Evolutionary conservation across 1,140 invertebrate species (phyloP), one percentile per base, ranked within the genome.

Genomic region (Chironomus striatipennis): DNA sequence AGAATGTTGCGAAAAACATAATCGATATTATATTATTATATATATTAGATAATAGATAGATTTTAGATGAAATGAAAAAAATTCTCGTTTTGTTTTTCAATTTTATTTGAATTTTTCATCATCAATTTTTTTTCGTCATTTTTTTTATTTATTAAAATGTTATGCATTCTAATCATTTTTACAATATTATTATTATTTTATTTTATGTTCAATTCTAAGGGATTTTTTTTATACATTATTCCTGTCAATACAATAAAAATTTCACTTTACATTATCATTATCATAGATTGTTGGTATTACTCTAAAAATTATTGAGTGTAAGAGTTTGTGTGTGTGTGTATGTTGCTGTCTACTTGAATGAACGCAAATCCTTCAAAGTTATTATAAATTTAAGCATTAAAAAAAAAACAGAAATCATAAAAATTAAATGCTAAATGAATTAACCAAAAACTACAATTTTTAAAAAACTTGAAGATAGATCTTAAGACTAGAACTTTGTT

Each of bases 401-500:
- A 47, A 57, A 57, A 3, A 43, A 43, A 43, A 43, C 10, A 43
- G 15, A 15, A 9, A 47, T 57, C 47, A 57, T n/a, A 57, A 57
- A 47, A 47, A 15, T 8, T 34, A 34, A 34, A 34, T 34, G 24
- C 24, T 34, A 34, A 34, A 34, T 2, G 24, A 34, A 34, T 5
- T 34, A 34, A 34, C 24, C 24, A 34, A 34, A 34, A 34, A 34
- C 24, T 34, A 34, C 24, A 34, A 34, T 34, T 34, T 34, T 34
- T 34, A 34, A 2, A 5, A 57, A 57, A 57, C 12, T n/a, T 12
- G 12, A 57, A 57, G n/a, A 57, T 57, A 57, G 47, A 57, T 70
- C 65, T 70, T 70, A 70, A 70, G 65, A 70, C 65, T 70, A 70
- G 65, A 70, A 70, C 20, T 70, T 70, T 70, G 65, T 70, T 70